Conservation (phyloP, 2,888 invertebrate species). For the Ephialtes manifestator region DNA sequence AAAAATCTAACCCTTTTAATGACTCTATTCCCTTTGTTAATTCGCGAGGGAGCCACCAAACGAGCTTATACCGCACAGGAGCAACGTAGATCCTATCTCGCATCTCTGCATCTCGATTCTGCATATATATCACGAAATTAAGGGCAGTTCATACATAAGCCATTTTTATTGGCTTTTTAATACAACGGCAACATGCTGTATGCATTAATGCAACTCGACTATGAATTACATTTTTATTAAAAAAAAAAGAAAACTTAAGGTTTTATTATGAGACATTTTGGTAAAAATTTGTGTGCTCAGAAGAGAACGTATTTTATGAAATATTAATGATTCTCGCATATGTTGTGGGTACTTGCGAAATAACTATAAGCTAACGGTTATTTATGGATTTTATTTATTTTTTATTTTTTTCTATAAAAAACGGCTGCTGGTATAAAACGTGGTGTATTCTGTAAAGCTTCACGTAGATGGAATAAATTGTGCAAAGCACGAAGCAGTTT, state of each 20-base stretch:
- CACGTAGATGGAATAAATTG: background rate
- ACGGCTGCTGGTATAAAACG: background rate
- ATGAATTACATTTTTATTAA: background rate
- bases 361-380: background rate
- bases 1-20: constrained; percentile 63
- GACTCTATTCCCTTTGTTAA: constrained; percentile 70
- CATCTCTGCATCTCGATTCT: constrained; percentile 20
- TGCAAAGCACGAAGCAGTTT: background rate
- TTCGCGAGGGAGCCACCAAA: constrained; percentile 46
- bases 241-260: background rate
- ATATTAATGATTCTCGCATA: background rate
- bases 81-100: constrained; percentile 8
- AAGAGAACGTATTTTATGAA: background rate
- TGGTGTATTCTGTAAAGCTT: background rate
- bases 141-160: constrained; percentile 13
- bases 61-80: constrained; percentile 27
- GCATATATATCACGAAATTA: constrained; percentile 46
- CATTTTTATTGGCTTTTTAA: constrained; percentile 16
- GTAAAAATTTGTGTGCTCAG: background rate
- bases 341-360: background rate
- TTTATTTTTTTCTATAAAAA: background rate
- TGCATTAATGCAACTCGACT: constrained; percentile 1
- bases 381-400: background rate
- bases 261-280: background rate
- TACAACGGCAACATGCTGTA: background rate